These are phyloP conservation scores for Sternarchorhynchus goeldii DNA, from an alignment of 2,797 vertebrate species.

Conservation along the genomic window DNA sequence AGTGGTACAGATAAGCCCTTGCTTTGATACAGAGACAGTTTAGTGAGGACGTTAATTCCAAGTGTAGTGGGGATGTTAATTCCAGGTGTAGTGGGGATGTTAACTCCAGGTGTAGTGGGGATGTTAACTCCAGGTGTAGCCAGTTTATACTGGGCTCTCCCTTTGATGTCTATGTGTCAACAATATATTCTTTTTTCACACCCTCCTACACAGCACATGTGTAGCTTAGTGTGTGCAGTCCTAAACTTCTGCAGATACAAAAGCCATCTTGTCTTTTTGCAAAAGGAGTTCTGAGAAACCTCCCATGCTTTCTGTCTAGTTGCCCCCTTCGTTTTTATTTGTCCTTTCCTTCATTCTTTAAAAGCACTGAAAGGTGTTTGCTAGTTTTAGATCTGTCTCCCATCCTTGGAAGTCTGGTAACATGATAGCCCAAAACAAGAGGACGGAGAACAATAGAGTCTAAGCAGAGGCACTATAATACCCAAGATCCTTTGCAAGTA, in stretches of 20 bases:
- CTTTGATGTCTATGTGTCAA: too few relatives aligned
- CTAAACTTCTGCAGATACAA: not conserved
- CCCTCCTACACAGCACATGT: too few relatives aligned
- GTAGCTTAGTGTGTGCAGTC: too few relatives aligned
- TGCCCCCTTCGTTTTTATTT: conserved; percentile 10
- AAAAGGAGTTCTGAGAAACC: not conserved
- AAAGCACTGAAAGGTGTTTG: conserved; percentile 23
- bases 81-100: too few relatives aligned
- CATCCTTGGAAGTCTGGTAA: conserved; percentile 35
- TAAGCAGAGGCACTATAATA: conserved; percentile 16
- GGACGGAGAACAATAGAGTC: conserved; percentile 26
- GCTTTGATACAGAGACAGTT: too few relatives aligned
- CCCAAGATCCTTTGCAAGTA: conserved; percentile 22
- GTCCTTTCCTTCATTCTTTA: conserved; percentile 24
- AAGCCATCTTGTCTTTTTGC: conserved; percentile 14
- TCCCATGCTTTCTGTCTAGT: conserved; percentile 1
- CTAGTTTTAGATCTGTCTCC: conserved; percentile 22
- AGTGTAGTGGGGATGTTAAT: too few relatives aligned
- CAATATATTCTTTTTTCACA: too few relatives aligned
- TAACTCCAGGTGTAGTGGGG: too few relatives aligned
- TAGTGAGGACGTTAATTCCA: too few relatives aligned
- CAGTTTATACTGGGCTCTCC: too few relatives aligned
- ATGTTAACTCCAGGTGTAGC: too few relatives aligned
- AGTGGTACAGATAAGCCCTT: too few relatives aligned
- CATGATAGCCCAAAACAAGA: conserved; percentile 48